Evolutionary conservation across 2,888 invertebrate species (phyloP), one percentile per base, ranked within the genome.

Genomic region (Megalurothrips usitatus): DNA sequence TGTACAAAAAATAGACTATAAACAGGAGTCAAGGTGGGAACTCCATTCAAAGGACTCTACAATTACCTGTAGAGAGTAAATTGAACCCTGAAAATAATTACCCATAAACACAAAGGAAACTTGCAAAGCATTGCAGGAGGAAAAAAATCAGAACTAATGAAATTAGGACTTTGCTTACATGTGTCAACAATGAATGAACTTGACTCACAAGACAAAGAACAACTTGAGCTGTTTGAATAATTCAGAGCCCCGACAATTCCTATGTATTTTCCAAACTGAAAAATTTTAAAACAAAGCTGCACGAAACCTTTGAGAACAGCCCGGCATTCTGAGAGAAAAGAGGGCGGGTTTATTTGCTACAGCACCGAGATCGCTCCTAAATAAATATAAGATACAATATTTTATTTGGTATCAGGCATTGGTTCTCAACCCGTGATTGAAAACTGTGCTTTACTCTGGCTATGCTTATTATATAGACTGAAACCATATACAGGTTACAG

Each of bases 361-460:
- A 75, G 68, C 68, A 9, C 26, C 23, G 68, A 75, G 68, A 75
- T 75, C 68, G 26, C 4, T 75, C 23, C n/a, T 19, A 58, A 8
- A 75, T 8, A 26, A 75, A 23, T 75, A 58, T 75, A 75, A 75
- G 68, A 75, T 75, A 75, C 26, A 75, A 43, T 43, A 43, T 43
- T 43, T 43, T 75, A 23, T 75, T 75, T 75, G 68, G 68, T 75
- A 75, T 75, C n/a, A 23, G 26, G 23, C 68, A 26, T 75, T 26
- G 68, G 68, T 75, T 75, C 68, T 26, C 23, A 75, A 75, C 68
- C 68, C 11, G 23, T 12, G 12, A 12, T 26, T 23, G 23, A 68
- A 19, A 23, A 68, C 17, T 19, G 26, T 75, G 68, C 68, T 75
- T 75, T 26, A 75, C 68, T 75, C 68, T 75, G 26, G 68, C 12